Percentiles rank a stretch among this genome's conserved stretches.
Evolutionary conservation across 2,888 invertebrate species (phyloP).

Genomic region (Tortricodes alternella): DNA sequence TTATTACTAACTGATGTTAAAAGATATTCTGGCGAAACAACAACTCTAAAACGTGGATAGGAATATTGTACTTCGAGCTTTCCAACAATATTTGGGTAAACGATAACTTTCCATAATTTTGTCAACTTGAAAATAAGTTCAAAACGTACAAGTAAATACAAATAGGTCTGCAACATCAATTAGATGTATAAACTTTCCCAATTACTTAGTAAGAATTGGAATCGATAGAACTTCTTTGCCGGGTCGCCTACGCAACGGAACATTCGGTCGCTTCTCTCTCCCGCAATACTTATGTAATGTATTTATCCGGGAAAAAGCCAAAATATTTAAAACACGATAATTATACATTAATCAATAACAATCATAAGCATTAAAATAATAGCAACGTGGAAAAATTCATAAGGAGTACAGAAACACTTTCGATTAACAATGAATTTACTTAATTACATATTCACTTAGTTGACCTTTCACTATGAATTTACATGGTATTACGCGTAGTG

Average conservation of each 20-base stretch:
- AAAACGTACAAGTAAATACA: neutral
- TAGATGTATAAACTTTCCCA: slow-evolving; percentile 30
- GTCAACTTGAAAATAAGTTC: neutral
- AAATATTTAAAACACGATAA: neutral
- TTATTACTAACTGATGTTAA: too few relatives aligned
- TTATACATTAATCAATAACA: neutral
- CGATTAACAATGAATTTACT: neutral
- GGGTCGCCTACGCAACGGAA: slow-evolving; percentile 33
- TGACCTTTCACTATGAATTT: slow-evolving; percentile 32
- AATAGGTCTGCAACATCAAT: slow-evolving; percentile 20
- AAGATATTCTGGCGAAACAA: too few relatives aligned
- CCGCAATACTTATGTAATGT: slow-evolving; percentile 25
- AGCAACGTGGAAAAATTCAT: too few relatives aligned
- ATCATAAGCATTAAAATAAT: too few relatives aligned
- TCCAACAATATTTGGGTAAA: neutral
- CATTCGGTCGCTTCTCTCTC: slow-evolving; percentile 18
- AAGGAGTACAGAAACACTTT: neutral
- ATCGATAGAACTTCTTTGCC: slow-evolving; percentile 37
- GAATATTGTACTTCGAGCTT: neutral
- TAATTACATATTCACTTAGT: slow-evolving; percentile 28
- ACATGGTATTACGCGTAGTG: too few relatives aligned
- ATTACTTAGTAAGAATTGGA: slow-evolving; percentile 30
- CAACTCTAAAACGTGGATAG: neutral
- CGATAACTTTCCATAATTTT: neutral
- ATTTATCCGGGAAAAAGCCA: neutral